Conservation (phyloP, 2,113 vertebrate species). For the Percopsis transmontana region DNA sequence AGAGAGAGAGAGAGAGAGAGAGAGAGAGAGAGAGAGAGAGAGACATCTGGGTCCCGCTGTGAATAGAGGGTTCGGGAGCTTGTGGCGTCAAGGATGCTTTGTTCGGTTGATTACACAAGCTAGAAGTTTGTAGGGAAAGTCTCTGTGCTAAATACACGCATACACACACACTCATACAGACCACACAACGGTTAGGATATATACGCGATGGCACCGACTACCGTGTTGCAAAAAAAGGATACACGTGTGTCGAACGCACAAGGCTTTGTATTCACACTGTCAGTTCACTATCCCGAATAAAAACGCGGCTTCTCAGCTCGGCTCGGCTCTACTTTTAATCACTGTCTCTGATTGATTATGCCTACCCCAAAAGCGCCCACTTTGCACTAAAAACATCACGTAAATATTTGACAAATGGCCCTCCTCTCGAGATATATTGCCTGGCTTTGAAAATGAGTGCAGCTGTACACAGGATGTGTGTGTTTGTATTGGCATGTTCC, state of each 20-base stretch:
- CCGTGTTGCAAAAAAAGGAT: slow-evolving; percentile 62
- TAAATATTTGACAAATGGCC: slow-evolving; percentile 74
- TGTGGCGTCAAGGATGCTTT: slow-evolving; percentile 44
- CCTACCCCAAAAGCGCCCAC: slow-evolving; percentile 58
- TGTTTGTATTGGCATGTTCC: slow-evolving; percentile 33
- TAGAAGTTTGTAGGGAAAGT: slow-evolving; percentile 39
- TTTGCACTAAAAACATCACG: slow-evolving; percentile 66
- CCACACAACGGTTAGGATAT: neutral
- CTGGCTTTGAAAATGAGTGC: slow-evolving; percentile 40
- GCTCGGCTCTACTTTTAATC: slow-evolving; percentile 66
- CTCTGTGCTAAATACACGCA: slow-evolving; percentile 24
- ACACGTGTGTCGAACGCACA: slow-evolving; percentile 49
- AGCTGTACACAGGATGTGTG: slow-evolving; percentile 11
- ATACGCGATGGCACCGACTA: slow-evolving; percentile 17
- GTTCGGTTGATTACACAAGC: slow-evolving; percentile 54
- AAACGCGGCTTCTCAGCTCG: slow-evolving; percentile 64
- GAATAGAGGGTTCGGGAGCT: neutral
- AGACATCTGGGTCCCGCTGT: slow-evolving; percentile 29
- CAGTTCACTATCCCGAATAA: slow-evolving; percentile 48
- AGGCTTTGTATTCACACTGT: slow-evolving; percentile 56
- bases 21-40: slow-evolving; percentile 3
- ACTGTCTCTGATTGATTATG: slow-evolving; percentile 68
- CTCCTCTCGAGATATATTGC: slow-evolving; percentile 54
- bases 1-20: slow-evolving; percentile 12
- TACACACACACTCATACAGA: slow-evolving; percentile 4